Evolutionary conservation across 2,888 invertebrate genomes (phyloP).

Genomic region (Amblyjoppa fuscipennis): DNA sequence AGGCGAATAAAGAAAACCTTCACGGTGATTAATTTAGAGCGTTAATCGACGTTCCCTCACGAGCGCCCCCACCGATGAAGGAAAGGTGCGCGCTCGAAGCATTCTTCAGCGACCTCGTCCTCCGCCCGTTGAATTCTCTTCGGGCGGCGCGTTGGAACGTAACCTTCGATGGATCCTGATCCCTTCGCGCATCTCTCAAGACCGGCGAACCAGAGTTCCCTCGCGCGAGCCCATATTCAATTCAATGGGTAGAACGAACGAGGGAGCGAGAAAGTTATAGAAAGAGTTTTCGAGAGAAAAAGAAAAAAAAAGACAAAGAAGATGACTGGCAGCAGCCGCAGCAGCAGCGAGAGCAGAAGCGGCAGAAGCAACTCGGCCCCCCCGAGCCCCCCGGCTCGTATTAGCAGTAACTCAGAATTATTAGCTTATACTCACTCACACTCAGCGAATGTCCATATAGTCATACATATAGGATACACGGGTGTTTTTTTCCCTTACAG

Average conservation of each 20-base stretch:
- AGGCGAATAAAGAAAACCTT: conserved; percentile 42
- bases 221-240: conserved; percentile 66
- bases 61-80: conserved; percentile 47
- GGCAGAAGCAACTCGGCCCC: conserved; percentile 49
- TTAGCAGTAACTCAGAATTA: conserved; percentile 77
- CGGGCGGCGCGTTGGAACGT: conserved; percentile 63
- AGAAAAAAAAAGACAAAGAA: conserved; percentile 29
- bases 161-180: conserved; percentile 66
- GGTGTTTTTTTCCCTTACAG: conserved; percentile 24
- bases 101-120: conserved; percentile 48
- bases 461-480: conserved; percentile 31
- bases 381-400: conserved; percentile 65
- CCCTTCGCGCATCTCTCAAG: conserved; percentile 64
- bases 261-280: conserved; percentile 35
- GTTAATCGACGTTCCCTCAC: conserved; percentile 65
- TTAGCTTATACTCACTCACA: conserved; percentile 71
- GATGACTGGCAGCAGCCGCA: conserved; percentile 36
- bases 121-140: conserved; percentile 40
- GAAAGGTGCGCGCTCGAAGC: conserved; percentile 42
- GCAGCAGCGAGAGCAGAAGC: conserved; percentile 48
- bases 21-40: conserved; percentile 65
- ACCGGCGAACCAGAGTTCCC: conserved; percentile 40
- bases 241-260: conserved; percentile 61
- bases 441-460: conserved; percentile 58
- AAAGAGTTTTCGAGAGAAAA: conserved; percentile 11